Base-by-base conservation (phyloP, 2,797 vertebrate genomes). In the Dermochelys coriacea region DNA sequence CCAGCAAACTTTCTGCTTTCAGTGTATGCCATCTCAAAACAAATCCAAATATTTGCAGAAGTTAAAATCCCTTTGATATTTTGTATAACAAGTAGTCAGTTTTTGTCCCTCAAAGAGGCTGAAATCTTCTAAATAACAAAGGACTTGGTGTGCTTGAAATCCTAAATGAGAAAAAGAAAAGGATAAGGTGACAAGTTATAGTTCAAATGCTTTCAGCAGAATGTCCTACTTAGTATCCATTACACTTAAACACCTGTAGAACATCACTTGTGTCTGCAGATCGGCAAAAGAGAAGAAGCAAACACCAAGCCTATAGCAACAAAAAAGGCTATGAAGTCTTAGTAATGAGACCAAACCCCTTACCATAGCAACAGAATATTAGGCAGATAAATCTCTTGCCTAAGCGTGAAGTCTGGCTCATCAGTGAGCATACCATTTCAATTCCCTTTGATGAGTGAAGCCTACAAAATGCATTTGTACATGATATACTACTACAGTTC, bases 101-200 rank as follows among this genome's bases (percentile, higher is more conserved):
- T 97, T 94, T 80, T 91, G 91, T 96, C 95, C 96, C 94, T 97
- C 97, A 95, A 90, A 96, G 95, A 98, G 96, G 91, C 94, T 27
- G 88, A 94, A 89, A 88, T 97, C 97, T 97, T 98, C 98, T 98
- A 98, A 98, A 98, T 98, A 97, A 98, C 95, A 98, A 99, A 99
- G 15, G 99, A 99, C 97, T 99, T 99, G 86, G 99, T 99, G 96
- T 99, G 99, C 98, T 99, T 99, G 98, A 99, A 99, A 97, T 99
- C 99, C 98, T 99, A 98, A 93, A 94, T 64, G n/a, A 94, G 71
- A 90, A 93, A 93, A 90, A 91, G 31, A 85, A 75, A 18, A 19
- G 92, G 89, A 92, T 5, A 93, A 95, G 8, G 16, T 84, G 47
- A 93, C 8, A 4, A 91, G 45, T 93, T 93, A 89, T 2, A 77